Evolutionary conservation across 2,113 vertebrate genomes (phyloP).

Genomic region (Malurus elegans): DNA sequence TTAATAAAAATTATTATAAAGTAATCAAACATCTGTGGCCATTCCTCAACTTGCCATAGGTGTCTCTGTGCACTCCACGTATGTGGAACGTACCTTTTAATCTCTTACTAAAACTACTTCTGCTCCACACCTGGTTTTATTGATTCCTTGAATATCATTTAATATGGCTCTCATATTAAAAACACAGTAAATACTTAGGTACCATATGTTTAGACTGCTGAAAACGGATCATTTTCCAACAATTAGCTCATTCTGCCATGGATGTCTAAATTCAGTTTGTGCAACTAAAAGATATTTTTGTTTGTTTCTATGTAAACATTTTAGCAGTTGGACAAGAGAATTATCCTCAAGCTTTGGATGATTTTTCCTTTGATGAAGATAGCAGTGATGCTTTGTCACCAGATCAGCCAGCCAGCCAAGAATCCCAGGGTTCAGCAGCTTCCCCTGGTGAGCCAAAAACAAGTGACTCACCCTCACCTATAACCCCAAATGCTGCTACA

Average conservation of each 20-base stretch:
- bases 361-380: conserved; percentile 92
- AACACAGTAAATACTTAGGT: not conserved
- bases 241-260: not conserved
- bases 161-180: not conserved
- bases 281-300: not conserved
- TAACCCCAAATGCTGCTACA: conserved; percentile 60
- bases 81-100: not conserved
- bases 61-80: not conserved
- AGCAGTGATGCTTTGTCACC: conserved; percentile 93
- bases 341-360: conserved; percentile 83
- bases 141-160: not conserved
- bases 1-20: not conserved
- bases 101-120: not conserved
- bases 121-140: not conserved
- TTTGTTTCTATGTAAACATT: conserved; percentile 23
- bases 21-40: not conserved
- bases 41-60: not conserved
- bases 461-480: conserved; percentile 79
- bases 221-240: not conserved
- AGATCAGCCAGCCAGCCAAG: conserved; percentile 94
- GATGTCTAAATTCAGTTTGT: not conserved
- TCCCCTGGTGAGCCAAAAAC: conserved; percentile 85
- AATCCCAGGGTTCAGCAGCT: conserved; percentile 87
- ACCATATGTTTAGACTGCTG: not conserved
- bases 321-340: conserved; percentile 84